phyloP scores from a whole-genome alignment of 2,113 vertebrate genomes.

The Pheucticus melanocephalus region DNA sequence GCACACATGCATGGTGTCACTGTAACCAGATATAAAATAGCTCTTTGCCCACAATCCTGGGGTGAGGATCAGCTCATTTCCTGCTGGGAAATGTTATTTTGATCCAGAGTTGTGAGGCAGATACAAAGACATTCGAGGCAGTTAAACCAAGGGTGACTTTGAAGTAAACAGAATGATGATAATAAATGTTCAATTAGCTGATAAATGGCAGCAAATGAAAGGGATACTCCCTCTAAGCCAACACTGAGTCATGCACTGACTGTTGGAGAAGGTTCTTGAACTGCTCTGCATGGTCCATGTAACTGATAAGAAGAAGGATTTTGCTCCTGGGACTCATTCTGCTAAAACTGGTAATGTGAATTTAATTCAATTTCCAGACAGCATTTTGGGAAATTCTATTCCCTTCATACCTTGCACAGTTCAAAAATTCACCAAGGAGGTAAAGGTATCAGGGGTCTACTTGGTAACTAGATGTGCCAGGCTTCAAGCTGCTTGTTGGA shows the following conservation, averaged over 20 bases:
- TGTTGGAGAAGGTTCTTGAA: neutral
- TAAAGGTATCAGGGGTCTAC: neutral
- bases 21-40: neutral
- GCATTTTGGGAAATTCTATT: neutral
- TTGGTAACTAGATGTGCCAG: neutral
- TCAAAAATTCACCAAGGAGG: neutral
- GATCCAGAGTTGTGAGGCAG: neutral
- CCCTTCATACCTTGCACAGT: neutral
- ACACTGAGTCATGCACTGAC: neutral
- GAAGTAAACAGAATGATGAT: neutral
- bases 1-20: neutral
- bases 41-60: neutral
- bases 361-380: neutral
- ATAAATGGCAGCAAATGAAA: neutral
- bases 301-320: neutral
- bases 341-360: neutral
- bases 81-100: neutral
- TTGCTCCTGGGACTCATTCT: neutral
- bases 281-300: neutral
- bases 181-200: neutral
- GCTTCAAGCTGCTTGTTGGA: neutral
- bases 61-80: neutral
- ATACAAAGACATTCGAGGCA: neutral
- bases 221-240: neutral
- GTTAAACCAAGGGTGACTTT: neutral